These are phyloP conservation scores for Candidula unifasciata DNA, from an alignment of 2,888 invertebrate species.

Conservation along the genomic window DNA sequence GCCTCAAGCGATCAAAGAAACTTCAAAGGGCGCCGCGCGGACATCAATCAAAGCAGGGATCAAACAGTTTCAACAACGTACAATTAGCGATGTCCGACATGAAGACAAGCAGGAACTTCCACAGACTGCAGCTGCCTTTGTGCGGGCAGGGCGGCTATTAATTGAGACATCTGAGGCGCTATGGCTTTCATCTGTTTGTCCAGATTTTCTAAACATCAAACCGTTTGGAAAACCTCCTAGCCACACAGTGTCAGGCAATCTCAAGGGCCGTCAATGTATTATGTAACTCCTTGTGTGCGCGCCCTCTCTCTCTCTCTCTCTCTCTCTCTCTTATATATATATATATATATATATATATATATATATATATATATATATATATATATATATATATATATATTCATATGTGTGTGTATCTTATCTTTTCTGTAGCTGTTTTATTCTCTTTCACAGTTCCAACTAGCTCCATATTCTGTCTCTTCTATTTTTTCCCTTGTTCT, in stretches of 20 bases:
- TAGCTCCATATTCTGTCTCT: too few relatives aligned
- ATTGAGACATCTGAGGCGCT: background rate
- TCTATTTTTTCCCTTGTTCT: too few relatives aligned
- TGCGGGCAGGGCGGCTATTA: background rate
- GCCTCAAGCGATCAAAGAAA: conserved; percentile 36
- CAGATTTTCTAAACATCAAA: background rate
- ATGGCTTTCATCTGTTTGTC: conserved; percentile 16
- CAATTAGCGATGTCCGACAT: conserved; percentile 24
- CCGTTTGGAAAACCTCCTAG: too few relatives aligned
- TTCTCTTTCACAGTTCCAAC: too few relatives aligned
- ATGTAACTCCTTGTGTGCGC: background rate
- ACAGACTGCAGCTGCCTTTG: background rate
- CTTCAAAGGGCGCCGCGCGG: conserved; percentile 36
- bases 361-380: conserved; percentile 8
- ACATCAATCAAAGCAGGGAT: conserved; percentile 33
- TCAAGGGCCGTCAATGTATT: background rate
- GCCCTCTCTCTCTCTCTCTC: too few relatives aligned
- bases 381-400: background rate
- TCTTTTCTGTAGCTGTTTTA: background rate
- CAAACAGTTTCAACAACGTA: conserved; percentile 28
- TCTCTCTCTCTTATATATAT: background rate
- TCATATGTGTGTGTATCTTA: background rate
- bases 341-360: background rate
- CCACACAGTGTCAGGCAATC: background rate
- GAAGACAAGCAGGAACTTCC: conserved; percentile 2